These are phyloP conservation scores for Drosophila aldrichi DNA, from an alignment of 2,888 invertebrate genomes.

Conservation along the genomic window DNA sequence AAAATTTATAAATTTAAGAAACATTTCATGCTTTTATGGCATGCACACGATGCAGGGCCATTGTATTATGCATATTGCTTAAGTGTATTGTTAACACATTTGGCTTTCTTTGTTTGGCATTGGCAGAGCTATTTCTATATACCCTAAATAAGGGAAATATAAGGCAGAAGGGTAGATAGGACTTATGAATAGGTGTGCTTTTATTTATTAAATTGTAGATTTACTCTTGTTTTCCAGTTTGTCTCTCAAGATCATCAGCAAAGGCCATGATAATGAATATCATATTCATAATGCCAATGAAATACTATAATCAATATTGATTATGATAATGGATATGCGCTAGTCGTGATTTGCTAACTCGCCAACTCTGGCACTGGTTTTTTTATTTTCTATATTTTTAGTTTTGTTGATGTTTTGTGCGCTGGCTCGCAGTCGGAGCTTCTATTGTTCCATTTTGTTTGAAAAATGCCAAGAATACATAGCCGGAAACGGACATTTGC, in stretches of 20 bases:
- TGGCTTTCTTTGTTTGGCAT: slow-evolving; percentile 30
- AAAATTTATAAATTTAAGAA: background rate
- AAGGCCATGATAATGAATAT: background rate
- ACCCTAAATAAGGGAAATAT: background rate
- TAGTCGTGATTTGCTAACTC: background rate
- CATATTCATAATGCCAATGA: background rate
- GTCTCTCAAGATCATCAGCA: too few species aligned
- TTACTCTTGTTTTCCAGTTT: background rate
- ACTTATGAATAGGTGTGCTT: too few species aligned
- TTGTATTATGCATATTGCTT: slow-evolving; percentile 43
- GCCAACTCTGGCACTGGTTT: background rate
- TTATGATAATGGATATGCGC: too few species aligned
- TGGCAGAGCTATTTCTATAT: slow-evolving; percentile 21
- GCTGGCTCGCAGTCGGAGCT: slow-evolving; percentile 31
- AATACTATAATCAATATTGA: too few species aligned
- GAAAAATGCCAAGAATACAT: slow-evolving; percentile 56
- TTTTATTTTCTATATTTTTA: slow-evolving; percentile 14
- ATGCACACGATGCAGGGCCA: slow-evolving; percentile 13
- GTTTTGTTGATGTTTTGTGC: slow-evolving; percentile 19
- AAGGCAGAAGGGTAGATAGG: background rate
- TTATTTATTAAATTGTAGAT: background rate
- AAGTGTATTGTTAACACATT: slow-evolving; percentile 64
- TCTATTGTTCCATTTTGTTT: slow-evolving; percentile 59
- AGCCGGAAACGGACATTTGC: slow-evolving; percentile 68
- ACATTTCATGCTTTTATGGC: background rate